phyloP scores from a whole-genome alignment of 2,888 invertebrate genomes.

The Noctua janthe region DNA sequence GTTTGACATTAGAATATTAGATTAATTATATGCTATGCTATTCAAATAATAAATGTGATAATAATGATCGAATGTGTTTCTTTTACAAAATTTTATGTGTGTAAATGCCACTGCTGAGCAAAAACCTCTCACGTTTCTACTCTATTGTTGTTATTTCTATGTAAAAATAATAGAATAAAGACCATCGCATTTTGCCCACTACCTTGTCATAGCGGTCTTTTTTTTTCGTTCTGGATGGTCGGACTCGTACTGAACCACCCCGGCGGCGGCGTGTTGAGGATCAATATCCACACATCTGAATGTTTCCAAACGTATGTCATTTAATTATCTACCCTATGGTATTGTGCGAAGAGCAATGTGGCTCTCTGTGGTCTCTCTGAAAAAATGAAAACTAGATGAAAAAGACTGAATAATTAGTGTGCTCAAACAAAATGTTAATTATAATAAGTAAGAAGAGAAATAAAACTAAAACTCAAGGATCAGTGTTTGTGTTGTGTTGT shows the following conservation, averaged over 20 bases:
- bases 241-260: not conserved
- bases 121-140: not conserved
- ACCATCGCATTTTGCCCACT: not conserved
- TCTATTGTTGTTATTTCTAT: not conserved
- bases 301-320: too few species aligned
- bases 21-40: not conserved
- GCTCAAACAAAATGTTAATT: too few species aligned
- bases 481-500: too few species aligned
- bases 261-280: too few species aligned
- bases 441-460: too few species aligned
- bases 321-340: too few species aligned
- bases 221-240: not conserved
- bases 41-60: not conserved
- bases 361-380: too few species aligned
- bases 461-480: too few species aligned
- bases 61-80: not conserved
- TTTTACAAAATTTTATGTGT: not conserved
- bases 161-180: not conserved
- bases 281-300: too few species aligned
- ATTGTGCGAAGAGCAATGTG: too few species aligned
- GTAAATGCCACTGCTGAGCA: not conserved
- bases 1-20: not conserved
- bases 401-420: too few species aligned
- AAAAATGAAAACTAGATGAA: too few species aligned
- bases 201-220: not conserved